These are phyloP conservation scores for Pogonomyrmex californicus DNA, from an alignment of 1,140 invertebrate genomes.

Conservation along the genomic window DNA sequence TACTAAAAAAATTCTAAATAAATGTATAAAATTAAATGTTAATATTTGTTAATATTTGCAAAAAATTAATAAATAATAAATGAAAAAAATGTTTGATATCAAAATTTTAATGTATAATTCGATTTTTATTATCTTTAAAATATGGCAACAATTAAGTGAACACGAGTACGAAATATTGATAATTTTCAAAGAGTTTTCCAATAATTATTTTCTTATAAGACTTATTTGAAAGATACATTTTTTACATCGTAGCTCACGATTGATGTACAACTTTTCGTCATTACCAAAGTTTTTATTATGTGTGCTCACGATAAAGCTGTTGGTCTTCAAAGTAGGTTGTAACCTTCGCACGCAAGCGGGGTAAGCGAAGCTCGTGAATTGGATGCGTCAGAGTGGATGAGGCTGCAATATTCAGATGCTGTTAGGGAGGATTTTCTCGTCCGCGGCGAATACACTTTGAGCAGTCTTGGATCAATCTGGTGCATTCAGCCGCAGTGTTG, in stretches of 20 bases:
- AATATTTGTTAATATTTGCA: not conserved
- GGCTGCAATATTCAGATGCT: slow-evolving; percentile 75
- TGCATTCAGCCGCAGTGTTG: slow-evolving; percentile 26
- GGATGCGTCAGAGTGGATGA: slow-evolving; percentile 71
- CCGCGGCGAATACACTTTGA: slow-evolving; percentile 60
- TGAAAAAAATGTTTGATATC: not conserved
- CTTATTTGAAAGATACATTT: not conserved
- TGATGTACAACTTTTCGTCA: slow-evolving; percentile 22
- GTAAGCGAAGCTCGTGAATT: slow-evolving; percentile 53
- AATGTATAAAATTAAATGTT: not conserved
- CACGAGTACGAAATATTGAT: not conserved
- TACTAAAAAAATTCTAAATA: not conserved
- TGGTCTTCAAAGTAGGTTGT: slow-evolving; percentile 66
- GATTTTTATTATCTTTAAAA: not conserved
- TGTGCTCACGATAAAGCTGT: slow-evolving; percentile 43
- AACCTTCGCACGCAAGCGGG: slow-evolving; percentile 59
- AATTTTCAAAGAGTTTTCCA: not conserved
- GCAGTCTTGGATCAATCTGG: slow-evolving; percentile 51
- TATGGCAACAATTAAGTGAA: not conserved
- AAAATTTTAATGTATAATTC: not conserved
- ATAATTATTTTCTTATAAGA: not conserved
- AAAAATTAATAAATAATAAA: not conserved
- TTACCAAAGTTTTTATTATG: slow-evolving; percentile 66
- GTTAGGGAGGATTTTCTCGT: slow-evolving; percentile 71
- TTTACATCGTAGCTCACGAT: not conserved